A percentile compares a stretch with the other conserved stretches of the same genome.
These are phyloP conservation scores for Chrysolina americana DNA, from an alignment of 2,888 invertebrate genomes.

Conservation along the genomic window DNA sequence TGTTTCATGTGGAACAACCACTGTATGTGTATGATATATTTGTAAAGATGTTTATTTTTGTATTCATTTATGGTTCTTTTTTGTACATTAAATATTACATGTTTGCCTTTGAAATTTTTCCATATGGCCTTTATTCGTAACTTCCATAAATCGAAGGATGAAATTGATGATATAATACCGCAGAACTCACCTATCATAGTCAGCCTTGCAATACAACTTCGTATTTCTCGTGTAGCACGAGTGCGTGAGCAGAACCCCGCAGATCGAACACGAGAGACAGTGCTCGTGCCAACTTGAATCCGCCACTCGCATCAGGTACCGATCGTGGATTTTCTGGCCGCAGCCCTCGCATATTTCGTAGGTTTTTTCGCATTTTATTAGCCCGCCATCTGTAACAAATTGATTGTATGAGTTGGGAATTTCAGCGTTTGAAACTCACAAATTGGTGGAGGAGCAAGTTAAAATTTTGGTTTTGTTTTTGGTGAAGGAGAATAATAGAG, in stretches of 20 bases:
- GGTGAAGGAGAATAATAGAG: too few species aligned
- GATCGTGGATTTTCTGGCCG: constrained; percentile 94
- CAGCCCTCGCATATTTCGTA: constrained; percentile 95
- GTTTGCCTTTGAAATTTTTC: too few species aligned
- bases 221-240: constrained; percentile 96
- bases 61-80: too few species aligned
- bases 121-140: too few species aligned
- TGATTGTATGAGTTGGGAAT: constrained; percentile 25
- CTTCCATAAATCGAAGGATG: background rate
- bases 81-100: too few species aligned
- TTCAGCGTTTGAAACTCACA: background rate
- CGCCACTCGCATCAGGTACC: constrained; percentile 94
- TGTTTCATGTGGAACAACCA: too few species aligned
- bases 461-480: too few species aligned
- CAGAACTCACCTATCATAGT: constrained; percentile 91
- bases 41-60: too few species aligned
- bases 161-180: background rate
- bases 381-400: constrained; percentile 66
- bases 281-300: constrained; percentile 97
- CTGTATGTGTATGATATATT: too few species aligned
- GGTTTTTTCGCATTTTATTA: constrained; percentile 84
- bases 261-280: constrained; percentile 96
- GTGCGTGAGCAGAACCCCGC: constrained; percentile 89
- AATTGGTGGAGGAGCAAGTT: too few species aligned
- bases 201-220: constrained; percentile 96